Conservation (phyloP, 2,113 vertebrate genomes). For the Percopsis transmontana region DNA sequence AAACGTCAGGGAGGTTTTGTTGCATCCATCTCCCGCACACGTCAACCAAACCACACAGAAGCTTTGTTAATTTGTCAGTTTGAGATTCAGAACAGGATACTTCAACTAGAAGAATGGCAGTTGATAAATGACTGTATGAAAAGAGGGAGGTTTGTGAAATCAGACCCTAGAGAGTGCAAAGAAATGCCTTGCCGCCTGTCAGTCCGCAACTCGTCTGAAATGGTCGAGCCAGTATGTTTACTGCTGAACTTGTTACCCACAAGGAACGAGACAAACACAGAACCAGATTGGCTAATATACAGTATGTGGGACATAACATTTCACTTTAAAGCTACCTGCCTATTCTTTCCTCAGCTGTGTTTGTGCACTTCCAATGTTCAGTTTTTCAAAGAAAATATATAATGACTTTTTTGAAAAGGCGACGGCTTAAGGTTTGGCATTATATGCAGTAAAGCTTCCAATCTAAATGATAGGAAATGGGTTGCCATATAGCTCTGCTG, state of each 20-base stretch:
- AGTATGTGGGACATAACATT: no score
- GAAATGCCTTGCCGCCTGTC: conserved; percentile 10
- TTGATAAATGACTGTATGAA: conserved; percentile 50
- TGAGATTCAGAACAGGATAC: conserved; percentile 35
- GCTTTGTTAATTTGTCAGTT: conserved; percentile 57
- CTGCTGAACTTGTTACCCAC: conserved; percentile 16
- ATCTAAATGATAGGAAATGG: background rate
- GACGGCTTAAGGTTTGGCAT: conserved; percentile 19
- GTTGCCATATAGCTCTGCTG: background rate
- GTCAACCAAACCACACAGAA: conserved; percentile 49
- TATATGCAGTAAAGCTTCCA: background rate
- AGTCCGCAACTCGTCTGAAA: conserved; percentile 1
- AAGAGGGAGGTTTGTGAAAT: conserved; percentile 31
- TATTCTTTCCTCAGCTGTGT: no score
- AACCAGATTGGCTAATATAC: no score
- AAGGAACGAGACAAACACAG: no score
- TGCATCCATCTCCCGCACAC: conserved; percentile 57
- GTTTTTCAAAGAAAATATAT: no score
- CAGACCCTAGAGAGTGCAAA: conserved; percentile 26
- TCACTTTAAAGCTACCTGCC: no score
- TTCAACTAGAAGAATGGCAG: conserved; percentile 45
- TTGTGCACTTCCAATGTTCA: no score
- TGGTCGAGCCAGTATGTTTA: conserved; percentile 26
- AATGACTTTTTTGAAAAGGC: background rate
- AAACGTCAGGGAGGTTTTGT: conserved; percentile 51